Base-by-base conservation (phyloP, 92 coral and sea anemone genomes). In the Heliopora coerulea region DNA sequence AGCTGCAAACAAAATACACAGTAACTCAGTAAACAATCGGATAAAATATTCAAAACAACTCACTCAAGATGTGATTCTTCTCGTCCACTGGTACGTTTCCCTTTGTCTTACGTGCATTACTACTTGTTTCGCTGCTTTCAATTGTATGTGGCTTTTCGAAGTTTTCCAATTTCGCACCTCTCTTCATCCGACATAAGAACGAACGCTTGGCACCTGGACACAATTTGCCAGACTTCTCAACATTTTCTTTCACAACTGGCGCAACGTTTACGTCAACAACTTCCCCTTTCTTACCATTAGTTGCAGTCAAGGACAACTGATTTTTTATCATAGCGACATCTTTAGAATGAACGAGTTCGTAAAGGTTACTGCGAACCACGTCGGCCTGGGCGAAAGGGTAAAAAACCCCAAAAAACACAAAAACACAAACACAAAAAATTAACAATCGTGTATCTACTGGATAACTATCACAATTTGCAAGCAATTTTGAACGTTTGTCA, bases 131-230 rank as follows among this genome's bases (percentile, higher is more conserved):
- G 11, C 42, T 37, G 6, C 4, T 37, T 11, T 37, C 42, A 37
- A 37, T 4, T n/a, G n/a, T n/a, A n/a, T n/a, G n/a, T 11, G 59
- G 28, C 15, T 58, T 56, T 17, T 12, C 40, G 1, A 24, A 72
- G 2, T 77, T 87, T 17, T 74, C 75, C 8, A 60, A 64, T 12
- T 82, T 86, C 1, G 59, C 49, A 3, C 89, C 96, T 49, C 80
- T 76, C 61, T 89, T 91, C 91, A 91, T 84, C 12, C 96, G 91
- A 62, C 97, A 91, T 18, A 88, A 79, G 79, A 91, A 91, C 33
- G 97, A 91, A 48, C 97, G 84, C 67, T 89, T 75, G 14, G 97
- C 96, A 18, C 97, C 97, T 39, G 97, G 86, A 56, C 90, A 89
- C 87, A 89, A 26, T 59, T 80, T 72, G 9, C 75, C 78, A 17